These are phyloP conservation scores for Catharus ustulatus DNA, from an alignment of 2,797 vertebrate genomes.

Conservation along the genomic window DNA sequence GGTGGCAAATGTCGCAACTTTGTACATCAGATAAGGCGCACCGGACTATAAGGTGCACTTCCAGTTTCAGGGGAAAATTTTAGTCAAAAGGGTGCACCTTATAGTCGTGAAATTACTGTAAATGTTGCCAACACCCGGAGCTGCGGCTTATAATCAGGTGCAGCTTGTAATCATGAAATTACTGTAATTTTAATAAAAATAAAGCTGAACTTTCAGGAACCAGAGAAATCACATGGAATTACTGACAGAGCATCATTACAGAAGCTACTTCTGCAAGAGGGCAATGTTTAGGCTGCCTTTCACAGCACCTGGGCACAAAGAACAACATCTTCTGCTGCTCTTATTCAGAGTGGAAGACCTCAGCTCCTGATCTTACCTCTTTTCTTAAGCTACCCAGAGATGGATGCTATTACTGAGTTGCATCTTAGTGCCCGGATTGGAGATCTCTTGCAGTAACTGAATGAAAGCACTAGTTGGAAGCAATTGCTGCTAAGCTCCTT, in stretches of 20 bases:
- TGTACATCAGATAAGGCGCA: no score
- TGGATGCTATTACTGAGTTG: background rate
- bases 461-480: background rate
- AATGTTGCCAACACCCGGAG: no score
- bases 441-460: background rate
- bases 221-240: background rate
- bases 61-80: no score
- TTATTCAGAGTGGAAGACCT: background rate
- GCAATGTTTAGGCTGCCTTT: background rate
- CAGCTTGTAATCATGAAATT: no score
- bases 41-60: no score
- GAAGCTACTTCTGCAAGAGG: background rate
- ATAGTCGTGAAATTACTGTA: no score
- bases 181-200: background rate
- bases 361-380: background rate
- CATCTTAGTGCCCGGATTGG: background rate
- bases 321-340: background rate
- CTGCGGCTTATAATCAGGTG: no score
- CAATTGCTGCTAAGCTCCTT: background rate
- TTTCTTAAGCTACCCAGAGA: background rate
- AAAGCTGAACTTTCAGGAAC: background rate
- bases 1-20: no score
- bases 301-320: background rate
- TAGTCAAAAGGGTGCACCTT: no score
- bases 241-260: background rate